Evolutionary conservation across 2,888 invertebrate genomes (phyloP), one percentile per base, ranked within the genome.

Genomic region (Apamea sordens): DNA sequence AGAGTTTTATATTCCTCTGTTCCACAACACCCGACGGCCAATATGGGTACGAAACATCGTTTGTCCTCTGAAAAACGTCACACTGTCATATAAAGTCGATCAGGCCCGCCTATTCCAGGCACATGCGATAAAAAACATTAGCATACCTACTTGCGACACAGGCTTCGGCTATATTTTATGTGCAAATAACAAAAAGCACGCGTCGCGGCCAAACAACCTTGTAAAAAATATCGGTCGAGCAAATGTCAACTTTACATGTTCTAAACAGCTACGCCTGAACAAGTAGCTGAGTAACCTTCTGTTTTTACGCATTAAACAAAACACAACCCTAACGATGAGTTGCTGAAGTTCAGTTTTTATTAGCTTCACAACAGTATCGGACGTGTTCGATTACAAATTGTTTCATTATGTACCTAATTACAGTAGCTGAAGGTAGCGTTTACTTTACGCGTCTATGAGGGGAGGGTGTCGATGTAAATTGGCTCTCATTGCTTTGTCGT

Each of bases 381-480:
- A 89, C 87, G 84, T 93, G 92, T 94, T 94, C 92, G 93, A 93
- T 93, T 91, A 91, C 93, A 93, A 94, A 93, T 94, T 92, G 92
- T 93, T 94, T 93, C 90, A 94, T 93, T 93, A 92, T 92, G 90
- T 91, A 92, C 92, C 92, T 94, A 95, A 95, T 94, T 93, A 93
- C 93, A 87, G 89, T 84, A 87, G 92, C 92, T 87, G 88, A 95
- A 94, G 93, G 93, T 92, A 89, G 91, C 86, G 93, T 95, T 95
- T 93, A 89, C 91, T 83, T 88, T 89, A 91, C 84, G 70, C 83
- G 71, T 73, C 79, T 77, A 61, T 72, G 24, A 73, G 67, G 32
- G 76, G 68, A 72, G 67, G 79, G 73, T 86, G 88, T 86, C 83
- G 64, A 85, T 87, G 88, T 89, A 93, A 94, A 93, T 91, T 93